Percentiles rank a stretch among this genome's conserved stretches.
These are phyloP conservation scores for Condylura cristata DNA, from an alignment of 2,113 vertebrate genomes.

Conservation along the genomic window DNA sequence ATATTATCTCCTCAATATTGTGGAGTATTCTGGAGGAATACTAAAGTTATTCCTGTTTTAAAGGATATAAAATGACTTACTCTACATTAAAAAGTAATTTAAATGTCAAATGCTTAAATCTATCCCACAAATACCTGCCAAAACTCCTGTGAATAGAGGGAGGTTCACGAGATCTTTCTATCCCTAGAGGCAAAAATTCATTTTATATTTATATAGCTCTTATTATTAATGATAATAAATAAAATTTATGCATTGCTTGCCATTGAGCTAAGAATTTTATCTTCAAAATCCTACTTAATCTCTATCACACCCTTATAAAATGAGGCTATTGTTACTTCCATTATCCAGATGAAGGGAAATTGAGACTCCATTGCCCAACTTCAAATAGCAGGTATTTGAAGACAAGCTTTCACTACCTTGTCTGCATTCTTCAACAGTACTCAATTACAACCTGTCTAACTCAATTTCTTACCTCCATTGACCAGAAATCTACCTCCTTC, in stretches of 20 bases:
- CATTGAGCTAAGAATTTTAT: not conserved
- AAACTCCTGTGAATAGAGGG: not conserved
- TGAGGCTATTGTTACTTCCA: not conserved
- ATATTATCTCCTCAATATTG: not conserved
- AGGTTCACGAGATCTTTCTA: not conserved
- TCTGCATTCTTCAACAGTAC: not conserved
- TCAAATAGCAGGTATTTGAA: not conserved
- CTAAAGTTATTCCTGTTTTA: constrained; percentile 12
- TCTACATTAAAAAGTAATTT: constrained; percentile 21
- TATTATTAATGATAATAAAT: not conserved
- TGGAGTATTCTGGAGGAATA: not conserved
- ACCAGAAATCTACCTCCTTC: not conserved
- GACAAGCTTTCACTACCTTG: not conserved
- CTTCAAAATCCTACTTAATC: not conserved
- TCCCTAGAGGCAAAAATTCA: not conserved
- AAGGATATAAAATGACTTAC: not conserved
- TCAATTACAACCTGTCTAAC: not conserved
- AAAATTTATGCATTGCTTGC: not conserved
- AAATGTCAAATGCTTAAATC: constrained; percentile 17
- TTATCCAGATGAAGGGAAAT: constrained; percentile 27
- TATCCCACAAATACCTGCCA: not conserved
- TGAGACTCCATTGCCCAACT: not conserved
- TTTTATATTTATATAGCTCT: constrained; percentile 12
- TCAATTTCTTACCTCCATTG: not conserved
- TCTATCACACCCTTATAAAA: not conserved